phyloP scores from a whole-genome alignment of 2,888 invertebrate genomes.

The Tricholauxania praeusta region DNA sequence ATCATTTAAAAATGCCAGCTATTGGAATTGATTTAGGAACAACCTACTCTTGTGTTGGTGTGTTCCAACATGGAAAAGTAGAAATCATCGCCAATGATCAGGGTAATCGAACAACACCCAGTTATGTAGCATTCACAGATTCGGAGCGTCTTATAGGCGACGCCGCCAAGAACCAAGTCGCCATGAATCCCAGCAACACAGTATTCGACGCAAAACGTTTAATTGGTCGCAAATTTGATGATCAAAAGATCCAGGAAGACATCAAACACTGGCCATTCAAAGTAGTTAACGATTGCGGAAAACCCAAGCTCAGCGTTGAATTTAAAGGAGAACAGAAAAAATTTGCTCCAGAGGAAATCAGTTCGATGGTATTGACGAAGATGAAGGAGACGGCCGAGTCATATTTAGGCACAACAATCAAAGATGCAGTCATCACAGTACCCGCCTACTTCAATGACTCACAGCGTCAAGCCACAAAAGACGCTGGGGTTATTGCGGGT shows the following conservation, averaged over 20 bases:
- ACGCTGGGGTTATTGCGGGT: constrained; percentile 91
- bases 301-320: constrained; percentile 84
- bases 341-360: constrained; percentile 92
- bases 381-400: constrained; percentile 95
- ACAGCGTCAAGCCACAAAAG: constrained; percentile 92
- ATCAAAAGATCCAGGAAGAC: constrained; percentile 89
- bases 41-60: constrained; percentile 87
- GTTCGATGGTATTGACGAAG: constrained; percentile 92
- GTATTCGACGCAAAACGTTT: constrained; percentile 95
- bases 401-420: constrained; percentile 85
- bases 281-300: constrained; percentile 82
- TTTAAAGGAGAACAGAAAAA: constrained; percentile 91
- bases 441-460: constrained; percentile 94
- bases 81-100: constrained; percentile 88
- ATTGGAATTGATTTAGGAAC: constrained; percentile 90
- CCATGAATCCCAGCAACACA: constrained; percentile 90
- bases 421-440: constrained; percentile 90
- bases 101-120: constrained; percentile 85
- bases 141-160: constrained; percentile 86
- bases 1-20: constrained; percentile 71
- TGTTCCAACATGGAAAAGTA: constrained; percentile 85
- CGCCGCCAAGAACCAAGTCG: constrained; percentile 86
- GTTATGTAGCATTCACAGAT: constrained; percentile 85
- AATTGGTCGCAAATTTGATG: constrained; percentile 91
- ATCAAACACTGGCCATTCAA: constrained; percentile 96